Percentiles rank a stretch among this genome's conserved stretches.
phyloP scores from a whole-genome alignment of 1,140 invertebrate genomes.

The Drosophila rufa region DNA sequence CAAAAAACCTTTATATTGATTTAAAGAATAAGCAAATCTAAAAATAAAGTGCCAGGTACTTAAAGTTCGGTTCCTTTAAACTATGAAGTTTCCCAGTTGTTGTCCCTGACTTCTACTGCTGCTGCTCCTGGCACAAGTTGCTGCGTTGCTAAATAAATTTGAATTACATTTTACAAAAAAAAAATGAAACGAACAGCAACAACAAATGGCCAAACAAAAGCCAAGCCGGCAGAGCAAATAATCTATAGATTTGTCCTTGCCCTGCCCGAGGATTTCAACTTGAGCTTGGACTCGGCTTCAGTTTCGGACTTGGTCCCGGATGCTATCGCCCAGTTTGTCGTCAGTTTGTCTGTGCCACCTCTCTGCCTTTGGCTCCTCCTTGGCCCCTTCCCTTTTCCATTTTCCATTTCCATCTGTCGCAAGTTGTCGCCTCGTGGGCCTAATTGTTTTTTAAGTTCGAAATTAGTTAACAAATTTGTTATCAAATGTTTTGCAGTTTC shows the following conservation, averaged over 20 bases:
- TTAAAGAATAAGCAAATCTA: neutral
- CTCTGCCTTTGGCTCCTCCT: neutral
- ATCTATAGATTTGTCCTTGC: constrained; percentile 69
- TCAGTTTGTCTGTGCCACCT: constrained; percentile 18
- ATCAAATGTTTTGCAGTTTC: constrained; percentile 84
- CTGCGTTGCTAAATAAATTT: constrained; percentile 75
- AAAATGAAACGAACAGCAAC: constrained; percentile 26
- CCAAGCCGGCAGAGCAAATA: constrained; percentile 56
- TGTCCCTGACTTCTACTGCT: constrained; percentile 9
- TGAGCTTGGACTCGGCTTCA: constrained; percentile 12
- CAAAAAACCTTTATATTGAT: too few species aligned
- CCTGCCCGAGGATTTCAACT: constrained; percentile 23
- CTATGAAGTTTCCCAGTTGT: neutral
- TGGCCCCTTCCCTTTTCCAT: neutral
- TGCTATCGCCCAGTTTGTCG: constrained; percentile 47
- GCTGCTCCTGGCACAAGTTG: constrained; percentile 31
- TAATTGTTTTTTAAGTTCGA: constrained; percentile 84
- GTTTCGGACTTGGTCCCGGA: constrained; percentile 22
- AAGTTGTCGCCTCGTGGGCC: constrained; percentile 70
- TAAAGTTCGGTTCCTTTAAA: neutral
- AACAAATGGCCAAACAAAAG: constrained; percentile 56
- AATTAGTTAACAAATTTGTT: constrained; percentile 85
- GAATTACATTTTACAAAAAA: constrained; percentile 65
- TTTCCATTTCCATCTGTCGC: constrained; percentile 49
- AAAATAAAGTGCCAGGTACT: neutral